Evolutionary conservation across 1,140 invertebrate species (phyloP).

Genomic region (Manduca sexta): DNA sequence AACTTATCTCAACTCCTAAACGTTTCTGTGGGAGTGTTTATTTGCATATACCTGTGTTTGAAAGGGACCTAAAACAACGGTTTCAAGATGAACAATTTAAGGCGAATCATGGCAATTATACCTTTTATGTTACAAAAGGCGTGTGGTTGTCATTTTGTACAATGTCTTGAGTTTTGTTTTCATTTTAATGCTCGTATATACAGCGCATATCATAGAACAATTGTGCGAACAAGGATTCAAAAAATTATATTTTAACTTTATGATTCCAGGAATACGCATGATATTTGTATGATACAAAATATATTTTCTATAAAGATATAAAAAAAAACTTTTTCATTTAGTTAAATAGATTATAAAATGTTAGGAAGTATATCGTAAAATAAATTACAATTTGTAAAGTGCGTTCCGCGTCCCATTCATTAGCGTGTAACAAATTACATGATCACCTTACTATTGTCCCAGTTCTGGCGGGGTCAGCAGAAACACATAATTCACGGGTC

Average conservation of each 20-base stretch:
- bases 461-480: slow-evolving; percentile 10
- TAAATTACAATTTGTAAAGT: background rate
- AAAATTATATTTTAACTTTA: too few species aligned
- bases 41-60: slow-evolving; percentile 21
- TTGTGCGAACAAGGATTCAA: too few species aligned
- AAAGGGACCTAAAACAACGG: slow-evolving; percentile 12
- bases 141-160: slow-evolving; percentile 2
- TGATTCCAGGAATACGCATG: too few species aligned
- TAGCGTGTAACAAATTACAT: slow-evolving; percentile 3
- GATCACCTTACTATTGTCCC: background rate
- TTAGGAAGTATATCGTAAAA: too few species aligned
- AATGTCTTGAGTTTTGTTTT: background rate
- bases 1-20: slow-evolving; percentile 20
- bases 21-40: slow-evolving; percentile 17
- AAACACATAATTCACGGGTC: slow-evolving; percentile 5
- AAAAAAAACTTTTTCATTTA: too few species aligned
- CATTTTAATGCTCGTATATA: too few species aligned
- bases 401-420: background rate
- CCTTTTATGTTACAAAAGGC: slow-evolving; percentile 6
- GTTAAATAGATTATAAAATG: too few species aligned
- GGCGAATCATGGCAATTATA: slow-evolving; percentile 19
- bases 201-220: too few species aligned
- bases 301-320: too few species aligned
- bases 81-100: slow-evolving; percentile 20
- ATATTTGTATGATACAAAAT: too few species aligned